Conservation (phyloP, 1,140 invertebrate species). For the Ericerus pela region DNA sequence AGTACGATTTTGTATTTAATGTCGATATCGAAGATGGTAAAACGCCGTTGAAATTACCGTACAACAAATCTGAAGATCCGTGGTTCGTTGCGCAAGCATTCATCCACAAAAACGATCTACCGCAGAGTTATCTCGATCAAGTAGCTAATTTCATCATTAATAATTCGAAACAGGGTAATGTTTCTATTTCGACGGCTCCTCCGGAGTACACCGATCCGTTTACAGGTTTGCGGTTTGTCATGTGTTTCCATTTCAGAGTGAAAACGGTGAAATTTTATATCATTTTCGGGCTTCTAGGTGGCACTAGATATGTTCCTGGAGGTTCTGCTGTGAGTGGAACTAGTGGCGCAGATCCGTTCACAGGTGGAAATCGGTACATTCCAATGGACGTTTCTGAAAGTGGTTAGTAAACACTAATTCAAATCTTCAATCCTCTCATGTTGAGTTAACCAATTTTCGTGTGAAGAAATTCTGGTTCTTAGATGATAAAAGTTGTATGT, state of each 20-base stretch:
- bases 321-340: conserved; percentile 10
- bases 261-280: neutral
- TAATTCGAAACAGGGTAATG: conserved; percentile 39
- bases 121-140: conserved; percentile 78
- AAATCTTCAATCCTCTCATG: neutral
- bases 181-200: conserved; percentile 28
- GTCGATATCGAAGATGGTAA: conserved; percentile 84
- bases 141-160: conserved; percentile 90
- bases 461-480: too few species aligned
- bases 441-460: neutral
- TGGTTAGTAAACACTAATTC: neutral
- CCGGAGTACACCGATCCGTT: conserved; percentile 57
- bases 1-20: conserved; percentile 90
- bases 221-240: conserved; percentile 33
- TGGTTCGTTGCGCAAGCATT: conserved; percentile 49
- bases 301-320: conserved; percentile 50
- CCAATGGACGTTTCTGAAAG: conserved; percentile 13
- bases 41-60: conserved; percentile 77
- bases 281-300: conserved; percentile 41
- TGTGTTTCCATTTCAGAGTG: neutral
- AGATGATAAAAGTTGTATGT: too few species aligned
- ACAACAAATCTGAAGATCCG: conserved; percentile 57
- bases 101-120: conserved; percentile 56
- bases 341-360: conserved; percentile 45
- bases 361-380: conserved; percentile 28